Evolutionary conservation across 2,888 invertebrate species (phyloP), one percentile per base, ranked within the genome.

Genomic region (Trichogramma dendrolimi): DNA sequence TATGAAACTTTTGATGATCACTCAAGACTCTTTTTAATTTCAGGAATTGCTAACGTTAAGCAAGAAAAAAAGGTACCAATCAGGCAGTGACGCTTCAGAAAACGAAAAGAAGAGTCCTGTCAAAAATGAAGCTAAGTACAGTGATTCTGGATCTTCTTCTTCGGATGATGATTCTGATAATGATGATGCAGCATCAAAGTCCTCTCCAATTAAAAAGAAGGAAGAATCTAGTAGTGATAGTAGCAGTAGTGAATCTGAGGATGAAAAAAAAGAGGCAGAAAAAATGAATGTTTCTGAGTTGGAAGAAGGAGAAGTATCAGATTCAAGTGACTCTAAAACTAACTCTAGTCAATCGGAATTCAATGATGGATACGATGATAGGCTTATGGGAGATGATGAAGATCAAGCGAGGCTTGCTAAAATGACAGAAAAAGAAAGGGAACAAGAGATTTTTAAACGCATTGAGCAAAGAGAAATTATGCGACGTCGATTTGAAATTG

Each of bases 391-490:
- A 0, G 96, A 97, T 79, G 96, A 93, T 64, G 96, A 94, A 69
- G 98, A 98, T 82, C 87, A 93, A 71, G 90, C 92, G 1, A 82
- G 92, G 0, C 82, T 98, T 51, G 94, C 94, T 8, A 88, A 90
- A 66, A 89, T 98, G 86, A 96, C 96, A 0, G 98, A 98, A 77
- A 96, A 95, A 73, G 97, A 98, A 76, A 83, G 98, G 50, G 98
- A 99, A 81, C 94, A 96, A 60, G 97, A 97, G 80, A 90, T 99
- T 70, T 99, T 94, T 79, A 95, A 96, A 77, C 86, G 98, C 57
- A 94, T 96, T 56, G 98, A 98, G 80, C 89, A 94, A 72, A 84
- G 97, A 70, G 96, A 98, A 78, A 87, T 92, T 0, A 89, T 96
- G 86, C 93, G 92, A 77, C 96, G 94, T 1, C 86, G 92, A 71